Base-by-base conservation (phyloP, 2,888 invertebrate genomes). In the Hanleya hanleyi region DNA sequence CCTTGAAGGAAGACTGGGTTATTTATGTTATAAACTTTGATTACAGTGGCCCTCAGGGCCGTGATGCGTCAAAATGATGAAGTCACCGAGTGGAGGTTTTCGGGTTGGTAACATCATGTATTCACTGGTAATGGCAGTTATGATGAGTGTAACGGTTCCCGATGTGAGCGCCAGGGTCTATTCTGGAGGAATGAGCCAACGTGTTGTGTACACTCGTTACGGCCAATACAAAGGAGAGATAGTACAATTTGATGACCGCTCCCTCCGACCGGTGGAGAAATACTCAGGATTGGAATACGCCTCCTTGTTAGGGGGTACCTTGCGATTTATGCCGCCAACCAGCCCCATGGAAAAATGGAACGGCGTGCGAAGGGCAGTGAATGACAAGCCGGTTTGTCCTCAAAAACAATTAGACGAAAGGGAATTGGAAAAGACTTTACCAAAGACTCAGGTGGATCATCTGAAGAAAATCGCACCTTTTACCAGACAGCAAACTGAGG, bases 271-370 rank as follows among this genome's bases (percentile, higher is more conserved):
- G 7, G 97, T 97, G 22, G 97, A 96, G 91, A 95, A 94, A 85
- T 96, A 96, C 91, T 93, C 94, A 35, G 96, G 96, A 1, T 94
- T 98, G 76, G 97, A 97, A 1, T 98, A 97, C 91, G 97, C 97
- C 36, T 96, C 96, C 62, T 95, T 97, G 26, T 97, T 97, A 47
- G 92, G 95, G 65, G 92, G 57, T 4, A 57, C 57, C 29, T 29
- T 97, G 73, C 93, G 97, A 75, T 98, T 97, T 91, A 97, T 97
- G 97, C 97, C 97, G 29, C 97, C 97, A 37, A 96, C 96, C 33
- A 96, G 95, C 72, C 96, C 96, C 41, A 96, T 96, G 65, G 94
- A 96, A 47, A 81, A 73, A 88, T 90, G 97, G 97, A 94, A 95
- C 73, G 96, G 96, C 57, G 95, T 96, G 51, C 95, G 96, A 91